Percentiles rank a stretch among this genome's conserved stretches.
These are phyloP conservation scores for Cryptophagus acutangulus DNA, from an alignment of 2,888 invertebrate species.

Conservation along the genomic window DNA sequence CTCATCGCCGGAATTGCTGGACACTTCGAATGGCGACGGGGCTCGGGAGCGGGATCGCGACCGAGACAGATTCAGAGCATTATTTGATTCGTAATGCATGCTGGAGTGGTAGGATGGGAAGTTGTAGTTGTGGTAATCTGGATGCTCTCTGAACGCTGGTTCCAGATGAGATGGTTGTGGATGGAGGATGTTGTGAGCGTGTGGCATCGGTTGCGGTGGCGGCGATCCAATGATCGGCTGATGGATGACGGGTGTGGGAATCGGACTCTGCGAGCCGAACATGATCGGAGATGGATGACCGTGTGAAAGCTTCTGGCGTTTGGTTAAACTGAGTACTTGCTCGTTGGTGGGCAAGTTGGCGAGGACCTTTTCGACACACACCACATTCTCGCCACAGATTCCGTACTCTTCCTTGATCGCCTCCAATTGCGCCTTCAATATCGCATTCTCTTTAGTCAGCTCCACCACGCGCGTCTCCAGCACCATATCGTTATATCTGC, in stretches of 20 bases:
- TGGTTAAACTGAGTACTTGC: constrained; percentile 77
- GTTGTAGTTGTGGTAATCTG: constrained; percentile 47
- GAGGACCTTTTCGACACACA: constrained; percentile 84
- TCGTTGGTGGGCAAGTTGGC: constrained; percentile 80
- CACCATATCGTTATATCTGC: constrained; percentile 94
- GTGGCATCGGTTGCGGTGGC: constrained; percentile 53
- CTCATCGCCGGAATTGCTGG: constrained; percentile 66
- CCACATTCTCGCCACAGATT: constrained; percentile 79
- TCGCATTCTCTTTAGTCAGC: constrained; percentile 91
- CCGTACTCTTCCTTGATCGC: constrained; percentile 92
- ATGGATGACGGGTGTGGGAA: constrained; percentile 59
- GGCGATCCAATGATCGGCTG: constrained; percentile 51
- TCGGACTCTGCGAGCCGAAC: constrained; percentile 53
- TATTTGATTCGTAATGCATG: constrained; percentile 54
- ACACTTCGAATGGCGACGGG: constrained; percentile 76
- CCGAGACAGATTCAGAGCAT: constrained; percentile 66
- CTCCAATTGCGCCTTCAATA: constrained; percentile 85
- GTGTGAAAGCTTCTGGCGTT: constrained; percentile 58
- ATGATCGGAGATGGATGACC: constrained; percentile 50
- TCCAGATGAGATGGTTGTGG: constrained; percentile 47
- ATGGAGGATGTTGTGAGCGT: constrained; percentile 44
- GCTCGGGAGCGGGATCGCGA: constrained; percentile 47
- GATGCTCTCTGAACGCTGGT: constrained; percentile 49
- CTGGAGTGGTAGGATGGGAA: constrained; percentile 48
- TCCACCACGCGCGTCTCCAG: constrained; percentile 91